Conservation (phyloP, 2,888 invertebrate species). For the Plebejus argus region DNA sequence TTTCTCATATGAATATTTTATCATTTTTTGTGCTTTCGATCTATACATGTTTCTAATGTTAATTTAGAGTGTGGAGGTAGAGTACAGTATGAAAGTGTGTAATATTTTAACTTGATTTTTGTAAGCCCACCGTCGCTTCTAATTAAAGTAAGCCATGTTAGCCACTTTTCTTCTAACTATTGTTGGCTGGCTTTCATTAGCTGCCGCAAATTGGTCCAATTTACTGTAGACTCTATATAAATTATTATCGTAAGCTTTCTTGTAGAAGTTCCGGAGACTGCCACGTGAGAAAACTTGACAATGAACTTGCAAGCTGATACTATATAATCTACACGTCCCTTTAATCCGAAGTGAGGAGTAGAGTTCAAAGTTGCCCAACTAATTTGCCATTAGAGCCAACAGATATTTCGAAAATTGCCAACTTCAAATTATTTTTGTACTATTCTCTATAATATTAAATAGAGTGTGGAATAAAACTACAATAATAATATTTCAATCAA, state of each 20-base stretch:
- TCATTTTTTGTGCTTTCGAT: too few species aligned
- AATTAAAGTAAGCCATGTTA: constrained; percentile 7
- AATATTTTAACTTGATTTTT: background rate
- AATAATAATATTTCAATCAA: background rate
- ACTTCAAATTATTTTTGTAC: background rate
- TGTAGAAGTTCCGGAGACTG: constrained; percentile 52
- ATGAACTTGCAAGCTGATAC: constrained; percentile 46
- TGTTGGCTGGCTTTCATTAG: constrained; percentile 46
- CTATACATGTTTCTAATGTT: too few species aligned
- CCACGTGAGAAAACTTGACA: constrained; percentile 59
- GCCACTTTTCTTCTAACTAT: constrained; percentile 19
- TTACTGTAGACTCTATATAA: constrained; percentile 55
- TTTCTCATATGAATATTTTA: constrained; percentile 38
- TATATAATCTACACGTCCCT: constrained; percentile 43
- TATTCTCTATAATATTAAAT: background rate
- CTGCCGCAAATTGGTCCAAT: constrained; percentile 55
- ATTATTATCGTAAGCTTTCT: constrained; percentile 59
- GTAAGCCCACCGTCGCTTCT: background rate
- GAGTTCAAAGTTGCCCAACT: constrained; percentile 39
- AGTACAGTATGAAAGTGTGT: too few species aligned
- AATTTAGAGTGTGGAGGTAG: too few species aligned
- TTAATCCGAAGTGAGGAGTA: constrained; percentile 38
- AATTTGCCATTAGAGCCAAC: constrained; percentile 39
- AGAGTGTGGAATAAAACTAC: background rate
- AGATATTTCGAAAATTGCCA: constrained; percentile 25